Evolutionary conservation across 2,888 invertebrate genomes (phyloP).

Genomic region (Sepioteuthis lessoniana): DNA sequence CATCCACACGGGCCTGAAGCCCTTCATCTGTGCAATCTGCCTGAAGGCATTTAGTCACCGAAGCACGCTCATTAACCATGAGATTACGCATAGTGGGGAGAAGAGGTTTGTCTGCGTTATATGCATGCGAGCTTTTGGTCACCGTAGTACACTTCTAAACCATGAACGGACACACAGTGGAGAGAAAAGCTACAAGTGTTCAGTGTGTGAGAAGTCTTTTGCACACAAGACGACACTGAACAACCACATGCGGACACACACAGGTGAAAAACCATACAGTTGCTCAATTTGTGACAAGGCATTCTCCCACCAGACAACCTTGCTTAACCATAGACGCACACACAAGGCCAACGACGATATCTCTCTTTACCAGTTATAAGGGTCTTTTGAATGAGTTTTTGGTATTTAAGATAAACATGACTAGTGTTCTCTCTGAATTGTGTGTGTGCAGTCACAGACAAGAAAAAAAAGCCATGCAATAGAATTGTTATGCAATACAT

Average conservation of each 20-base stretch:
- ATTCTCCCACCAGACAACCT: not conserved
- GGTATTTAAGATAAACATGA: not conserved
- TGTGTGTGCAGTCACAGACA: too few species aligned
- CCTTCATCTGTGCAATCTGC: not conserved
- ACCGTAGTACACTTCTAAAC: not conserved
- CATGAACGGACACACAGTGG: constrained; percentile 24
- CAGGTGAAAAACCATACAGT: constrained; percentile 12
- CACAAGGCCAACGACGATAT: not conserved
- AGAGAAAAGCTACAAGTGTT: constrained; percentile 44
- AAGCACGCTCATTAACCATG: not conserved
- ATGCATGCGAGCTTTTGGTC: not conserved
- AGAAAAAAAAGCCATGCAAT: too few species aligned
- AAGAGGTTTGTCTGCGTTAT: not conserved
- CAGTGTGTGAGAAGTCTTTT: constrained; percentile 12
- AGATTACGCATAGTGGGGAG: not conserved
- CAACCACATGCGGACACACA: constrained; percentile 37
- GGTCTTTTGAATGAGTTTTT: not conserved
- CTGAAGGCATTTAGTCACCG: not conserved
- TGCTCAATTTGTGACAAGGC: constrained; percentile 16
- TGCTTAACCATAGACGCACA: constrained; percentile 4
- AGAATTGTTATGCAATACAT: too few species aligned
- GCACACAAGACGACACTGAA: constrained; percentile 8
- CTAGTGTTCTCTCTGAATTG: too few species aligned
- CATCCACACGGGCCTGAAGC: not conserved
- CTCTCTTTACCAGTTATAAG: not conserved